A percentile compares a stretch with the other conserved stretches of the same genome.
Evolutionary conservation across 2,113 vertebrate species (phyloP).

Genomic region (Periophthalmodon schlosseri): DNA sequence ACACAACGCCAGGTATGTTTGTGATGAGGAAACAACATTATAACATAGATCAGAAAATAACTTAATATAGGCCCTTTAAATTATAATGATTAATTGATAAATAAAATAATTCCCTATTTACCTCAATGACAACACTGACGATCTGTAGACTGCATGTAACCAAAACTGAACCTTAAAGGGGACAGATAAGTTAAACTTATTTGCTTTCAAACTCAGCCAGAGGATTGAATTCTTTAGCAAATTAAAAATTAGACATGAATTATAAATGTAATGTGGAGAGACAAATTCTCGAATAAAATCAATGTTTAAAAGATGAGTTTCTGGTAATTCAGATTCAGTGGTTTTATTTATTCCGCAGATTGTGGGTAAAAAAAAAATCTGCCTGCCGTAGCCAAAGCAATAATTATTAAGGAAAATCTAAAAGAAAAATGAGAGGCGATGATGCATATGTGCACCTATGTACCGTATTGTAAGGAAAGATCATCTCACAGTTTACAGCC

Average conservation of each 20-base stretch:
- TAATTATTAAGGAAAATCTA: neutral
- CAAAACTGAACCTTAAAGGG: too few species aligned
- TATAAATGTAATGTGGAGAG: constrained; percentile 2
- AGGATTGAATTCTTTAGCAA: neutral
- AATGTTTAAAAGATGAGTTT: constrained; percentile 3
- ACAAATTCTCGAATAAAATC: constrained; percentile 8
- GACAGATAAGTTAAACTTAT: neutral
- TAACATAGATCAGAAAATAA: too few species aligned
- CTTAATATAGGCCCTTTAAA: too few species aligned
- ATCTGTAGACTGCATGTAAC: too few species aligned
- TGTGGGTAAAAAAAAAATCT: neutral
- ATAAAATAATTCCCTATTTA: too few species aligned
- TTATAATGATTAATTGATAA: too few species aligned
- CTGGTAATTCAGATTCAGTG: constrained; percentile 7
- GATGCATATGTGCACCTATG: neutral
- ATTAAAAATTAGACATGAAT: neutral
- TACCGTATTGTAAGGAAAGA: constrained; percentile 12
- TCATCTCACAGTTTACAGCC: constrained; percentile 5
- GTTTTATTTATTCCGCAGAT: neutral
- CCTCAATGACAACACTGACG: too few species aligned
- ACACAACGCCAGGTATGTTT: too few species aligned
- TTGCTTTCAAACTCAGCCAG: neutral
- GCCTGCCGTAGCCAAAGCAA: constrained; percentile 5
- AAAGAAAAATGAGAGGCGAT: neutral
- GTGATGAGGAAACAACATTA: too few species aligned